A percentile compares a stretch with the other conserved stretches of the same genome.
phyloP scores from a whole-genome alignment of 2,888 invertebrate species.

The Orgyia antiqua region DNA sequence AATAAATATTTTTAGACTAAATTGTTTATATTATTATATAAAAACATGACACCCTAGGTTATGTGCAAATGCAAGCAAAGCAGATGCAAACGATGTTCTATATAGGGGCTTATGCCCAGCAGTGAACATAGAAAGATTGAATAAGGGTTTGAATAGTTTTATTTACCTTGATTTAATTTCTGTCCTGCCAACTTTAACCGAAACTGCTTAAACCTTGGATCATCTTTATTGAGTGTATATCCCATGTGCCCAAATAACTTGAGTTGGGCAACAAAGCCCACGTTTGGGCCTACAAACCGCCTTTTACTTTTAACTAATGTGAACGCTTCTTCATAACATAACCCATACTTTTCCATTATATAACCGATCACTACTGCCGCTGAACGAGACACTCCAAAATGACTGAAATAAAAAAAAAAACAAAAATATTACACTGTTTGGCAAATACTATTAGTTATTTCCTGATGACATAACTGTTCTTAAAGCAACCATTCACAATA shows the following conservation, averaged over 20 bases:
- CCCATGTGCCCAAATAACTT: constrained; percentile 89
- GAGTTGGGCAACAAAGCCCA: constrained; percentile 88
- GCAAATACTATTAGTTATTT: neutral
- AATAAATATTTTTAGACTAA: too few species aligned
- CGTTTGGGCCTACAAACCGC: constrained; percentile 86
- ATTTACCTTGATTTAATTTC: constrained; percentile 84
- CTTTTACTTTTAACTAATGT: constrained; percentile 82
- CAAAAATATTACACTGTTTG: neutral
- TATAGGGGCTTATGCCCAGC: too few species aligned
- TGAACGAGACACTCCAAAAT: constrained; percentile 94
- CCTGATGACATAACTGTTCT: too few species aligned
- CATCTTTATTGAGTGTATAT: constrained; percentile 82
- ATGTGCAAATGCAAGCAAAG: too few species aligned
- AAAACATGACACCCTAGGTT: too few species aligned
- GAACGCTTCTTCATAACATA: constrained; percentile 85
- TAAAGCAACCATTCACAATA: too few species aligned
- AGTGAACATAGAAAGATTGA: too few species aligned
- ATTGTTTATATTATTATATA: too few species aligned
- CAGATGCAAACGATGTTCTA: too few species aligned
- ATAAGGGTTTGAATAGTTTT: too few species aligned
- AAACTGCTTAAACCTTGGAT: constrained; percentile 86
- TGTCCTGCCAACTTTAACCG: constrained; percentile 88
- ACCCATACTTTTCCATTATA: constrained; percentile 90
- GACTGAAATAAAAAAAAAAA: constrained; percentile 67
- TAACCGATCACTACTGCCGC: constrained; percentile 92